These are phyloP conservation scores for Dasysyrphus tricinctus DNA, from an alignment of 2,888 invertebrate species.

Conservation along the genomic window DNA sequence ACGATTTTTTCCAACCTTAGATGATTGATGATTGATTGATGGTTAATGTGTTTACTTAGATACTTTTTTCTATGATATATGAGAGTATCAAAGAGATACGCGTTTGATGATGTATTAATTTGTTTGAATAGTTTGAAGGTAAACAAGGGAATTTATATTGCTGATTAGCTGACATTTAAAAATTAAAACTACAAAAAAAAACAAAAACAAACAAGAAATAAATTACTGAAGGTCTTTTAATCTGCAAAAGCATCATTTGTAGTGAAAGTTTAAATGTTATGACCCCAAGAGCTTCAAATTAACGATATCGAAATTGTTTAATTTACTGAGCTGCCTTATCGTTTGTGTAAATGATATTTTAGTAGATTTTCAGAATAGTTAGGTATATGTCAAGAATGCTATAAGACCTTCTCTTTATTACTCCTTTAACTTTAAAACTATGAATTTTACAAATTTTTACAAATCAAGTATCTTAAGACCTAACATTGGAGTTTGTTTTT, in stretches of 20 bases:
- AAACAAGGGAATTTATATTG: conserved; percentile 50
- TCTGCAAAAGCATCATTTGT: background rate
- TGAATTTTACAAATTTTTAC: too few species aligned
- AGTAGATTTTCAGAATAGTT: background rate
- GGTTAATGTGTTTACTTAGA: conserved; percentile 32
- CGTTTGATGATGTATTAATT: conserved; percentile 61
- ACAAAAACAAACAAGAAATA: conserved; percentile 1
- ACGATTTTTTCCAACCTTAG: conserved; percentile 10
- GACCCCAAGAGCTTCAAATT: background rate
- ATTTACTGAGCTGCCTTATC: too few species aligned
- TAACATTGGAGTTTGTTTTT: background rate
- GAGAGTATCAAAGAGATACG: conserved; percentile 25
- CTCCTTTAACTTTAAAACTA: too few species aligned
- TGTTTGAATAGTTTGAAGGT: conserved; percentile 54
- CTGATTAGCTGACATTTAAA: conserved; percentile 61
- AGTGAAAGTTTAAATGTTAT: conserved; percentile 11
- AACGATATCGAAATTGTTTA: background rate
- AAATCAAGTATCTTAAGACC: background rate
- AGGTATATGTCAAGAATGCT: background rate
- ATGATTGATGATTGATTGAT: conserved; percentile 34
- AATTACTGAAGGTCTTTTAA: conserved; percentile 9
- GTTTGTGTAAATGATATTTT: background rate
- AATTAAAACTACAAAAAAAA: too few species aligned
- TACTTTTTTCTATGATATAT: conserved; percentile 29
- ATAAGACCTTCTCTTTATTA: background rate